These are phyloP conservation scores for Battus philenor DNA, from an alignment of 1,140 invertebrate genomes.

Conservation along the genomic window DNA sequence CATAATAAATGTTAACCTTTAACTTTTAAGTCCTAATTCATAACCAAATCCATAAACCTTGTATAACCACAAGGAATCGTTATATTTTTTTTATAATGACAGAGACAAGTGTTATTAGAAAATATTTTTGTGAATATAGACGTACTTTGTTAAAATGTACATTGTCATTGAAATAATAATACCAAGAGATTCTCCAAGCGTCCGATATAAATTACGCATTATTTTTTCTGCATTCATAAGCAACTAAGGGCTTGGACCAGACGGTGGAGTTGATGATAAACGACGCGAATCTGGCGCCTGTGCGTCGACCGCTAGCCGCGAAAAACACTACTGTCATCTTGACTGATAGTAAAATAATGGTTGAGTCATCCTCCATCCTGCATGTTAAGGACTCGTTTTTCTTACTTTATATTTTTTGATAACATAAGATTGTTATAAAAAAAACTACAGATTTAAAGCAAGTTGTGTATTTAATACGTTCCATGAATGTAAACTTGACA, in stretches of 20 bases:
- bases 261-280: slow-evolving; percentile 66
- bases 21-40: too few species aligned
- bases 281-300: slow-evolving; percentile 59
- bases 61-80: too few species aligned
- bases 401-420: too few species aligned
- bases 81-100: too few species aligned
- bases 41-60: too few species aligned
- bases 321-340: slow-evolving; percentile 74
- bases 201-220: slow-evolving; percentile 44
- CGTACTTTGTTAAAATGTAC: background rate
- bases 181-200: slow-evolving; percentile 24
- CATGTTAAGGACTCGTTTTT: slow-evolving; percentile 58
- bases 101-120: too few species aligned
- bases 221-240: slow-evolving; percentile 61
- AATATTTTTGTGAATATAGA: too few species aligned
- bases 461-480: too few species aligned
- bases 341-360: slow-evolving; percentile 71
- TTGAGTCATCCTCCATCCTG: slow-evolving; percentile 62
- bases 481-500: too few species aligned
- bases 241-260: slow-evolving; percentile 57
- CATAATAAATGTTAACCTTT: too few species aligned
- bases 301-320: slow-evolving; percentile 63
- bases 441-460: too few species aligned
- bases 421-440: too few species aligned
- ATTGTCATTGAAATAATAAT: slow-evolving; percentile 12